These are phyloP conservation scores for Hydroisotoma schaefferi DNA, from an alignment of 2,888 invertebrate genomes.

Conservation along the genomic window DNA sequence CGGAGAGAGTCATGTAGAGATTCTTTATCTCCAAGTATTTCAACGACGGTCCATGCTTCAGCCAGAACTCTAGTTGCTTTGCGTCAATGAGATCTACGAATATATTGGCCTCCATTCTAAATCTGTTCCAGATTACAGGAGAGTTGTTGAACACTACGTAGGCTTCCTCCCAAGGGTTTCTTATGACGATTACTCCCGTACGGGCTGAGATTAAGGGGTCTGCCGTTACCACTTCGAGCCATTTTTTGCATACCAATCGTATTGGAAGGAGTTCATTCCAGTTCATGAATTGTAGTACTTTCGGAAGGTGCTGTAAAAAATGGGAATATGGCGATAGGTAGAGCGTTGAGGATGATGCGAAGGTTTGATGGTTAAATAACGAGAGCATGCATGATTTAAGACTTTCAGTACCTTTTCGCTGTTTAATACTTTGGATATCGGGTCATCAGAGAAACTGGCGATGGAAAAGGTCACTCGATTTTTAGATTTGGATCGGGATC, in stretches of 20 bases:
- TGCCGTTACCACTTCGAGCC: conserved; percentile 39
- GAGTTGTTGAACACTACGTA: conserved; percentile 39
- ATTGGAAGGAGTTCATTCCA: conserved; percentile 43
- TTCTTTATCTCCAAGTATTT: conserved; percentile 39
- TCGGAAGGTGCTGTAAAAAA: conserved; percentile 41
- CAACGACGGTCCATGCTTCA: conserved; percentile 41
- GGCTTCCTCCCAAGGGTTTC: conserved; percentile 25
- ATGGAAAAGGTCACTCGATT: not conserved
- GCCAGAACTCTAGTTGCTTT: conserved; percentile 42
- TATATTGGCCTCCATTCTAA: conserved; percentile 30
- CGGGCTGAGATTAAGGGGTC: conserved; percentile 17
- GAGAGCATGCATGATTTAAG: not conserved
- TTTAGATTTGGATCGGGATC: not conserved
- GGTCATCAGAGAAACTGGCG: not conserved
- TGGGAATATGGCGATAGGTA: no score
- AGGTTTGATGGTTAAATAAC: not conserved
- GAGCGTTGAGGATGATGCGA: no score
- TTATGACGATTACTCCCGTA: conserved; percentile 31
- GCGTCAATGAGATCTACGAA: conserved; percentile 37
- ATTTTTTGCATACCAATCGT: conserved; percentile 39
- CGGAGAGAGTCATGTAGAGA: conserved; percentile 39
- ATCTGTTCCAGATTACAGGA: conserved; percentile 40
- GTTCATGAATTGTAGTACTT: conserved; percentile 35
- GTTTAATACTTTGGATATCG: conserved; percentile 19
- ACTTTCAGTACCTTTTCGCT: conserved; percentile 21